phyloP scores from a whole-genome alignment of 2,113 vertebrate species.

The Equus przewalskii region DNA sequence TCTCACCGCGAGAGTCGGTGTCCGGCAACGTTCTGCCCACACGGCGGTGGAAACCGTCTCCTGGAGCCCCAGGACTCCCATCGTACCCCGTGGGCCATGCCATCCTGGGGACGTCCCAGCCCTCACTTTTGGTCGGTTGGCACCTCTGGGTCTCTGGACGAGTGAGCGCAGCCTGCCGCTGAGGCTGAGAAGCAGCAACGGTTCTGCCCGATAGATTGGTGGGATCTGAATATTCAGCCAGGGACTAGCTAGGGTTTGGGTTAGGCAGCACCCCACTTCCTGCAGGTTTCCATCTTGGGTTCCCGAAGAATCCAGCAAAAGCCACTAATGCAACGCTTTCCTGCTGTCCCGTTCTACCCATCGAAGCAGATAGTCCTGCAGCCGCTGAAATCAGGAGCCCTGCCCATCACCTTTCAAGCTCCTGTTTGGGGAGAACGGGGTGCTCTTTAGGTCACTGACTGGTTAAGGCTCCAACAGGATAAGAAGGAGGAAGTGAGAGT shows the following conservation, averaged over 20 bases:
- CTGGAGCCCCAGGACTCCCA: background rate
- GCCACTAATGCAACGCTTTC: background rate
- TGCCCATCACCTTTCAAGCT: background rate
- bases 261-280: background rate
- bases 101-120: background rate
- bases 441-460: background rate
- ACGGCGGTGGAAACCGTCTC: fast-evolving
- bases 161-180: background rate
- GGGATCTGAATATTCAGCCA: background rate
- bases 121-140: background rate
- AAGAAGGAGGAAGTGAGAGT: background rate
- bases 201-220: background rate
- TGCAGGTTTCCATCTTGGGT: too few relatives aligned
- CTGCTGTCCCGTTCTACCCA: background rate
- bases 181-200: background rate
- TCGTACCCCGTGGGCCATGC: fast-evolving
- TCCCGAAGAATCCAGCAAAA: background rate
- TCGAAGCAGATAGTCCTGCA: background rate
- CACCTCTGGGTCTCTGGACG: background rate
- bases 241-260: background rate
- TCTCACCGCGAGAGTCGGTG: background rate
- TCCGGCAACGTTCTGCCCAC: too few relatives aligned
- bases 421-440: background rate
- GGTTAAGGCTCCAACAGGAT: background rate
- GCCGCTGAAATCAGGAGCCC: background rate